These are phyloP conservation scores for Colinus virginianus DNA, from an alignment of 2,113 vertebrate genomes.

Conservation along the genomic window DNA sequence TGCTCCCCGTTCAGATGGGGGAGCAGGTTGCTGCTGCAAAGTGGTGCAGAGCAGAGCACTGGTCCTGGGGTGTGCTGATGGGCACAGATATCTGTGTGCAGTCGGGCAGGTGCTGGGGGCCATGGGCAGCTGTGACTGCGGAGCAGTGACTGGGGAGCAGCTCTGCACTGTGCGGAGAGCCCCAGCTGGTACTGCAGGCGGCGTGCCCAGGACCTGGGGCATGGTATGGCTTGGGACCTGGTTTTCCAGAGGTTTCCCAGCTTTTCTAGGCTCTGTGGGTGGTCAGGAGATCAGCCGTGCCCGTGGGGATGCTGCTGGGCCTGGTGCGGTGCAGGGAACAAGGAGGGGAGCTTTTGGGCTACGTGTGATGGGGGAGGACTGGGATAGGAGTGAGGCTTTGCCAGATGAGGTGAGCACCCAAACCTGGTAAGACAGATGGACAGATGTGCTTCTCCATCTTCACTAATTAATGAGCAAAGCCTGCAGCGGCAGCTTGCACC, in stretches of 20 bases:
- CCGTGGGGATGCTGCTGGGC: background rate
- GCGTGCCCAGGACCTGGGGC: accelerated
- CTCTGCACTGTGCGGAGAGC: background rate
- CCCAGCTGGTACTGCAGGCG: background rate
- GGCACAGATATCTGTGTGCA: accelerated
- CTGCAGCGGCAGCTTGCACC: background rate
- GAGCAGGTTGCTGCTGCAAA: background rate
- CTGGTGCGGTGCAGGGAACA: background rate
- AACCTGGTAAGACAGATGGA: background rate
- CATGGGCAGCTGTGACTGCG: background rate
- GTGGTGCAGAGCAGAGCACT: accelerated
- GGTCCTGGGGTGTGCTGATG: background rate
- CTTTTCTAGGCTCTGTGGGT: background rate
- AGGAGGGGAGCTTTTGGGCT: background rate
- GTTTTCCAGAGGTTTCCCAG: background rate
- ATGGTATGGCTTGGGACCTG: background rate
- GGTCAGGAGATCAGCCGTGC: background rate
- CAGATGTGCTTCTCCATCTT: background rate
- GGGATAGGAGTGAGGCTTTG: accelerated
- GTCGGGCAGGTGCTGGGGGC: background rate
- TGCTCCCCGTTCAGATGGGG: background rate
- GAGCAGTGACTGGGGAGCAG: background rate
- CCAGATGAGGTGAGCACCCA: background rate
- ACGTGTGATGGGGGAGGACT: background rate
- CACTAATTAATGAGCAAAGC: background rate